phyloP scores from a whole-genome alignment of 2,888 invertebrate species.

The Amitus sp. region DNA sequence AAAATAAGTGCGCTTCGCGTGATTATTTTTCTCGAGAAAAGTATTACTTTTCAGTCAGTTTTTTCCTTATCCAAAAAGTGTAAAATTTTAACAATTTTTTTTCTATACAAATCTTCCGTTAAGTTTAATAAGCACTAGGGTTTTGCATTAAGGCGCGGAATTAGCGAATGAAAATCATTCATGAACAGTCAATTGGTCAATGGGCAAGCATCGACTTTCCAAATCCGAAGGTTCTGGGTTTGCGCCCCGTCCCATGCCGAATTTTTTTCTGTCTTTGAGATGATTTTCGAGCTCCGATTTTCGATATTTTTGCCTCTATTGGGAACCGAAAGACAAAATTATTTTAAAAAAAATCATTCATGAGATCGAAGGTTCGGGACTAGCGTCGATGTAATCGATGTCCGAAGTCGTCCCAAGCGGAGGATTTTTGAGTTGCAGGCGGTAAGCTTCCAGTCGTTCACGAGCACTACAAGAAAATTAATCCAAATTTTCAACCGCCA shows the following conservation, averaged over 20 bases:
- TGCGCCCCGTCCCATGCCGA: too few species aligned
- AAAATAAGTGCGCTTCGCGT: background rate
- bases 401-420: conserved; percentile 40
- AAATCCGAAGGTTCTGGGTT: too few species aligned
- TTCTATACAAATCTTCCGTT: background rate
- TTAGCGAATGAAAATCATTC: background rate
- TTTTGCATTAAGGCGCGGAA: background rate
- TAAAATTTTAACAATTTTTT: conserved; percentile 3
- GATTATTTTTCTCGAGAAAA: background rate
- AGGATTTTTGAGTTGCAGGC: conserved; percentile 39
- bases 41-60: background rate
- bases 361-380: conserved; percentile 58
- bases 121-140: background rate
- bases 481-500: too few species aligned
- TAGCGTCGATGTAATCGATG: conserved; percentile 59
- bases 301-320: too few species aligned
- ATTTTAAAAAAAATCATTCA: conserved; percentile 35
- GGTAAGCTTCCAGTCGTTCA: too few species aligned
- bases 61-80: too few species aligned
- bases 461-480: too few species aligned
- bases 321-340: too few species aligned
- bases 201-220: too few species aligned
- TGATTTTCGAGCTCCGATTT: too few species aligned
- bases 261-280: too few species aligned
- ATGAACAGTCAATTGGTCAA: too few species aligned